Evolutionary conservation across 2,888 invertebrate genomes (phyloP), one percentile per base, ranked within the genome.

Genomic region (Stenoptilia bipunctidactyla): DNA sequence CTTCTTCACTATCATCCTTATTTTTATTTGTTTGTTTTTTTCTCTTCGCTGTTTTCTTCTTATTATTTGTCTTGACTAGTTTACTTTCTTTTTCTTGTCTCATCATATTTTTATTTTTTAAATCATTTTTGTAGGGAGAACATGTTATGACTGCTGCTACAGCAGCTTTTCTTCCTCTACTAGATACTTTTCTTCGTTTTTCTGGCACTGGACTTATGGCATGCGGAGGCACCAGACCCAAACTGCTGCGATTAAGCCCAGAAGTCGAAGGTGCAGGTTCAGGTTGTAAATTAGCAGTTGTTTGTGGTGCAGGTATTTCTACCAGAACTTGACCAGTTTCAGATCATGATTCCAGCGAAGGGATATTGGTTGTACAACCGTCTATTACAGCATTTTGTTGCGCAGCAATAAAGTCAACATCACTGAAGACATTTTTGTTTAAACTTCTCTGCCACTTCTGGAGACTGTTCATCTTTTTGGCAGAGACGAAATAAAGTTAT

Each of bases 91-190:
- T 40, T 47, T 42, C 40, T n/a, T 33, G 10, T 33, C 12, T 33
- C 12, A n/a, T 25, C 12, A n/a, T 33, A 12, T 12, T 33, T 47
- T 46, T 39, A 40, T 44, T 40, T 43, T 27, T 40, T 39, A 45
- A 40, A 42, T 43, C 55, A 52, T 39, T 49, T 41, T 43, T 47
- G 36, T 42, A 51, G 34, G 44, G 43, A 38, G 46, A 48, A 43
- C 40, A 41, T 40, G 43, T 43, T 38, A 39, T 45, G 40, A 43
- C 39, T 45, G 39, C 38, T 40, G 33, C 33, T n/a, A 38, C 36
- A 40, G 40, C 38, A 34, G 39, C 40, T 42, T 44, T 44, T 40
- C 40, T 44, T 40, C 42, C 44, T 41, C 42, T 46, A 27, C 27
- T 44, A 42, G 42, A 45, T 39, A 35, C 20, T 42, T 42, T 45